Evolutionary conservation across 2,113 vertebrate species (phyloP).

Genomic region (Megaceryle torquata): DNA sequence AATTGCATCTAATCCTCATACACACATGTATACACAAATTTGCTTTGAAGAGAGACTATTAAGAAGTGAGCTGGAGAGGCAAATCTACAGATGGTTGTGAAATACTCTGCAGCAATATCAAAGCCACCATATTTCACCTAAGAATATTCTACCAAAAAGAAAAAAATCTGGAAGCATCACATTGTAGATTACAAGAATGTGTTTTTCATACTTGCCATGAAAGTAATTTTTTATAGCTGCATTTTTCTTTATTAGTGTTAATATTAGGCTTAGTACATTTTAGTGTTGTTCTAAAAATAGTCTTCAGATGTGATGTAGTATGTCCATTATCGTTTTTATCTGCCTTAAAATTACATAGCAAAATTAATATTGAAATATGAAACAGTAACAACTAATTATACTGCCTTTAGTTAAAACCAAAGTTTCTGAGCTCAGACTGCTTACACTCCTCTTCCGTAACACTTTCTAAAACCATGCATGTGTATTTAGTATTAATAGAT

Average conservation of each 20-base stretch:
- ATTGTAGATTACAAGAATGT: not conserved
- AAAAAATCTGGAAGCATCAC: not conserved
- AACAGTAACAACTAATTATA: not conserved
- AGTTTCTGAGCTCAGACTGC: not conserved
- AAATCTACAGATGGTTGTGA: not conserved
- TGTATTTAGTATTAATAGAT: not conserved
- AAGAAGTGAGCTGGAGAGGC: not conserved
- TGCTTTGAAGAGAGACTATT: not conserved
- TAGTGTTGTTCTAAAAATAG: not conserved
- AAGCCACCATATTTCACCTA: not conserved
- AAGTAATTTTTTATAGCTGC: not conserved
- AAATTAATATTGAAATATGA: not conserved
- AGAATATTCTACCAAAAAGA: not conserved
- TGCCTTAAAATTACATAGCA: not conserved
- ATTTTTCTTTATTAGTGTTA: not conserved
- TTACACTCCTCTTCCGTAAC: not conserved
- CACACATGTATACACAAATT: not conserved
- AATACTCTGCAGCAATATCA: not conserved
- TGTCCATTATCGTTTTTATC: not conserved
- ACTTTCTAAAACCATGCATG: not conserved
- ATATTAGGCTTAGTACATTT: not conserved
- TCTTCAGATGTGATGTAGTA: not conserved
- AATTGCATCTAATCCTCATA: not conserved
- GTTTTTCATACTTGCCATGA: not conserved
- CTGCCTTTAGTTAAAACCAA: not conserved